Conservation (phyloP, 2,113 vertebrate genomes). For the Phrynocephalus versicolor region DNA sequence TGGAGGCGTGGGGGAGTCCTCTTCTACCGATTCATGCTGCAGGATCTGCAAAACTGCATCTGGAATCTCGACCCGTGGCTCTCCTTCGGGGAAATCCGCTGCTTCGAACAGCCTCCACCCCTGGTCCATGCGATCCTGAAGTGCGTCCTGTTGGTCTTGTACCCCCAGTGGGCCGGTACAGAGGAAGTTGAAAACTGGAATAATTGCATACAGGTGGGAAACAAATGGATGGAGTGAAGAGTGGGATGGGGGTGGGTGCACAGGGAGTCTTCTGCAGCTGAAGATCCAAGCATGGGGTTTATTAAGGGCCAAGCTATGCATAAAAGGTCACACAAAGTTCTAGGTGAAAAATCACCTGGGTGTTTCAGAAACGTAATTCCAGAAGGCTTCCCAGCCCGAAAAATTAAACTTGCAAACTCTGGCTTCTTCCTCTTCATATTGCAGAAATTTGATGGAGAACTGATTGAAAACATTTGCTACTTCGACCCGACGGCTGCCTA, state of each 20-base stretch:
- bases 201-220: slow-evolving; percentile 72
- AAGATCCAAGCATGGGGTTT: too few species aligned
- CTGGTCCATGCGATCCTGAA: slow-evolving; percentile 61
- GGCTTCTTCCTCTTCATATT: slow-evolving; percentile 47
- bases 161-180: slow-evolving; percentile 66
- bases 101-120: slow-evolving; percentile 31
- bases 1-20: slow-evolving; percentile 60
- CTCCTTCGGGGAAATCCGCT: slow-evolving; percentile 55
- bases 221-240: neutral
- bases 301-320: neutral
- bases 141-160: slow-evolving; percentile 70
- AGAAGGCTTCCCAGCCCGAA: too few species aligned
- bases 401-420: too few species aligned
- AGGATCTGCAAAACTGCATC: slow-evolving; percentile 72
- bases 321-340: neutral
- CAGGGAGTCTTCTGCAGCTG: neutral
- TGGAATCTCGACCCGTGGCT: slow-evolving; percentile 31
- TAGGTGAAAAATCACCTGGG: too few species aligned
- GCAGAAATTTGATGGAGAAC: slow-evolving; percentile 73
- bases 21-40: slow-evolving; percentile 77
- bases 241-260: too few species aligned
- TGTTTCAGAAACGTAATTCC: too few species aligned
- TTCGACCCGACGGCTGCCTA: slow-evolving; percentile 76
- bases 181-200: slow-evolving; percentile 65
- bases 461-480: slow-evolving; percentile 69